Evolutionary conservation across 2,113 vertebrate genomes (phyloP).

Genomic region (Dinomys branickii): DNA sequence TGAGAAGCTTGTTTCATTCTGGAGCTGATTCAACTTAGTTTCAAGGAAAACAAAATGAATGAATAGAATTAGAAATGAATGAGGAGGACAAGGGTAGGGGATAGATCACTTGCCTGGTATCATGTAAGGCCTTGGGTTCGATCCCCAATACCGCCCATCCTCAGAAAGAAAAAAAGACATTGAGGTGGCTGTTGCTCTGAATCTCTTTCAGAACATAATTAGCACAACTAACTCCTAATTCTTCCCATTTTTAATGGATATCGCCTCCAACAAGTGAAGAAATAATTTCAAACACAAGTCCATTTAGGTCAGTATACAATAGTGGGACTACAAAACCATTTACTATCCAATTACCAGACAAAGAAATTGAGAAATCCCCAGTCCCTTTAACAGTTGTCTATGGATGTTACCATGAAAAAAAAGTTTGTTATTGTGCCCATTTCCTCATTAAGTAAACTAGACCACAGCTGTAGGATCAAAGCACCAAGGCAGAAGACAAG

Average conservation of each 20-base stretch:
- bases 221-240: slow-evolving; percentile 50
- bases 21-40: slow-evolving; percentile 67
- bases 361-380: no score
- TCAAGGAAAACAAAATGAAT: slow-evolving; percentile 66
- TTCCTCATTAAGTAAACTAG: no score
- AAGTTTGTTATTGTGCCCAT: no score
- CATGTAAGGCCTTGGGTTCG: no score
- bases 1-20: slow-evolving; percentile 39
- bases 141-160: no score
- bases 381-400: no score
- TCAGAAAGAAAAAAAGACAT: no score
- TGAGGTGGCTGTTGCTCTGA: slow-evolving; percentile 57
- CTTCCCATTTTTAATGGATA: slow-evolving; percentile 27
- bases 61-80: slow-evolving; percentile 63
- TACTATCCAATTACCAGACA: not conserved
- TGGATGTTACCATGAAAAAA: no score
- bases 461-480: not conserved
- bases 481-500: slow-evolving; percentile 69
- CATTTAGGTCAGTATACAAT: no score
- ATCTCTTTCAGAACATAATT: slow-evolving; percentile 55
- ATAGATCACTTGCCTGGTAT: no score
- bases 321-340: no score
- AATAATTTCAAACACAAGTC: not conserved
- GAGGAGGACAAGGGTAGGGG: not conserved
- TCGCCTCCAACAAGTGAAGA: slow-evolving; percentile 37